Conservation (phyloP, 2,113 vertebrate species). For the Corythoichthys intestinalis region DNA sequence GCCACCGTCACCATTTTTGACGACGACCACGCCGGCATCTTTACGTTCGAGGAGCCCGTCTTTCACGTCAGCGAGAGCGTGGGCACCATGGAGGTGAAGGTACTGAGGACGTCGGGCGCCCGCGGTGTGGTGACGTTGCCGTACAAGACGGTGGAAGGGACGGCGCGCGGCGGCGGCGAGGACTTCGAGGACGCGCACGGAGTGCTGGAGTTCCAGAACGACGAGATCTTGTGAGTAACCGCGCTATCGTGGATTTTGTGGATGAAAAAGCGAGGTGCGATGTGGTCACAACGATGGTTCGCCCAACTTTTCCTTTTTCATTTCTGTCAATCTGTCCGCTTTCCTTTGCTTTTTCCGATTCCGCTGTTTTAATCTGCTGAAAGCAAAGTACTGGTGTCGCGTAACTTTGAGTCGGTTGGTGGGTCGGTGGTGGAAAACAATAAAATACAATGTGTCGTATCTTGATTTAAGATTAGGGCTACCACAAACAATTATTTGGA, state of each 20-base stretch:
- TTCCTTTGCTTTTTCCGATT: conserved; percentile 14
- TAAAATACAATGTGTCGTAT: background rate
- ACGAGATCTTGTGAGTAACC: conserved; percentile 96
- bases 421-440: background rate
- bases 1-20: conserved; percentile 97
- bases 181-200: conserved; percentile 95
- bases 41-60: conserved; percentile 92
- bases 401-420: background rate
- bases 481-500: too few species aligned
- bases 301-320: conserved; percentile 9
- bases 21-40: conserved; percentile 96
- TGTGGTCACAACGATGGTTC: conserved; percentile 34
- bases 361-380: conserved; percentile 17
- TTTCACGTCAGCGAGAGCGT: conserved; percentile 93
- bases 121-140: conserved; percentile 92
- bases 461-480: background rate
- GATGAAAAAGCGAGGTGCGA: conserved; percentile 29
- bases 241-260: conserved; percentile 7
- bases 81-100: conserved; percentile 96
- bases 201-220: conserved; percentile 95
- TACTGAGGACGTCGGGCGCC: conserved; percentile 93
- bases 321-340: conserved; percentile 16
- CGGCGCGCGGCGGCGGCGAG: conserved; percentile 88
- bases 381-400: background rate
- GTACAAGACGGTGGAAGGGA: conserved; percentile 93